A percentile compares a stretch with the other conserved stretches of the same genome.
phyloP scores from a whole-genome alignment of 2,888 invertebrate genomes.

The Lycophotia porphyrea region DNA sequence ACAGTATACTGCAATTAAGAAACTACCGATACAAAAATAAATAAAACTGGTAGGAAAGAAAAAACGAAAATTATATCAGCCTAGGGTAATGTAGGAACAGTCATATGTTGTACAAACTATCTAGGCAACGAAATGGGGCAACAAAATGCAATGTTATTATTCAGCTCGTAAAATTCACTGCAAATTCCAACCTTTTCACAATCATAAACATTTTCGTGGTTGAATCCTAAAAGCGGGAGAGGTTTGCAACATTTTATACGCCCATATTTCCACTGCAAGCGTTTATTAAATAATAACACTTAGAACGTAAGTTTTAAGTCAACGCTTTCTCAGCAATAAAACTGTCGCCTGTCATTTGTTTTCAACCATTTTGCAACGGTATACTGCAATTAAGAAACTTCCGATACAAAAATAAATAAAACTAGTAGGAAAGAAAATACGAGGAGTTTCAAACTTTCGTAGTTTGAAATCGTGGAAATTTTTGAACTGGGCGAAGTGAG shows the following conservation, averaged over 20 bases:
- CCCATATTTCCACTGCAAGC: background rate
- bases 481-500: conserved; percentile 58
- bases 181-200: conserved; percentile 1
- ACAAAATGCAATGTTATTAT: conserved; percentile 31
- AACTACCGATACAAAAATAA: conserved; percentile 52
- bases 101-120: background rate
- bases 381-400: conserved; percentile 57
- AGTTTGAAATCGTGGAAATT: conserved; percentile 48
- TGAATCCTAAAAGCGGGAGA: conserved; percentile 2
- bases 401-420: conserved; percentile 53
- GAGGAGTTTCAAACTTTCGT: conserved; percentile 52
- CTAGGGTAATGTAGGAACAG: background rate
- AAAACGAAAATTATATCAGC: too few relatives aligned
- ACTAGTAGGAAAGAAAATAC: conserved; percentile 43
- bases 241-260: conserved; percentile 17
- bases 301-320: background rate
- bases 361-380: conserved; percentile 29
- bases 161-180: conserved; percentile 2
- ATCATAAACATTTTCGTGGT: conserved; percentile 25
- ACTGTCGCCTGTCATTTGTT: conserved; percentile 1
- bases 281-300: conserved; percentile 1
- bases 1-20: conserved; percentile 51
- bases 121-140: background rate
- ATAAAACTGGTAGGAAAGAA: conserved; percentile 45
- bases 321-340: conserved; percentile 1